Evolutionary conservation across 1,140 invertebrate species (phyloP), one percentile per base, ranked within the genome.

Genomic region (Berghia stephanieae): DNA sequence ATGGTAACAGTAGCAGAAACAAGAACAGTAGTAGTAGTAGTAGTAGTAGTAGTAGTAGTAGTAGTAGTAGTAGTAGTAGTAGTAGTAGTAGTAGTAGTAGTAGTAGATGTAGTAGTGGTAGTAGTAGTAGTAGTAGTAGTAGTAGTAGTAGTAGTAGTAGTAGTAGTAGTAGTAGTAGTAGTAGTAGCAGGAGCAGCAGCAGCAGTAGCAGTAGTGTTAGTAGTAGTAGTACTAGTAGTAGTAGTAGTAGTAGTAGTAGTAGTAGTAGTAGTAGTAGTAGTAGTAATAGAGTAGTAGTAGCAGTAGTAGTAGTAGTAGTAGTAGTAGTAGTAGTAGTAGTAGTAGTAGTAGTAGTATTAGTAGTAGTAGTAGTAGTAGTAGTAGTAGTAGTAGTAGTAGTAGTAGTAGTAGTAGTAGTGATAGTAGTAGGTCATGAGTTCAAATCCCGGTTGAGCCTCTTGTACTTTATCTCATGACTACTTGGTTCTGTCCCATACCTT

Each of bases 131-230:
- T 49, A 49, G 46, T 49, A 49, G 13, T 49, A 49, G 46, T 0
- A 69, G 3, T 43, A 16, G 34, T n/a, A 69, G 40, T 69, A 69
- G 31, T 66, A 66, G 31, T 66, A 66, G 31, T 66, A 66, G 31
- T 66, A 66, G 31, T 66, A 66, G 31, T 66, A 66, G 31, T 66
- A 66, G 0, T 69, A 2, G 40, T 34, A 69, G 40, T 13, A 3
- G 40, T 69, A 69, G n/a, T 34, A 43, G 57, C n/a, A 60, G 40
- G 31, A 38, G 40, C n/a, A 60, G 57, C 10, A 60, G 57, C n/a
- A 60, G 57, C 36, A 60, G 57, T 10, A 60, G n/a, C n/a, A n/a
- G n/a, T n/a, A n/a, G n/a, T n/a, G n/a, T n/a, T n/a, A n/a, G n/a
- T n/a, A n/a, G n/a, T n/a, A n/a, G n/a, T n/a, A 49, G 46, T 49